These are phyloP conservation scores for Chloroclystis v-ata DNA, from an alignment of 2,888 invertebrate species.

Conservation along the genomic window DNA sequence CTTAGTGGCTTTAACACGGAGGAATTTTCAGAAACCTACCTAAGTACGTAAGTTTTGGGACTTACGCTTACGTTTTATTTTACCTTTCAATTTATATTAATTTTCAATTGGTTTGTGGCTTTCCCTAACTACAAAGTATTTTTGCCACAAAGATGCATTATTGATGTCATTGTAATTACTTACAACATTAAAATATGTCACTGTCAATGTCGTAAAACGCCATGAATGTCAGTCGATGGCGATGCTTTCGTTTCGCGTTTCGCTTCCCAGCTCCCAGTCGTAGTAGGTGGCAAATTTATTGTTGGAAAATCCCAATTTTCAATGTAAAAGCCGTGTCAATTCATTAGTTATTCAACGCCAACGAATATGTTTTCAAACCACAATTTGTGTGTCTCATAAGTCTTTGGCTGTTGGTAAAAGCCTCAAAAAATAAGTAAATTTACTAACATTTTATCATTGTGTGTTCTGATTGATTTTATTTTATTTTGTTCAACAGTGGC, in stretches of 20 bases:
- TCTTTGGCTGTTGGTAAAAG: constrained; percentile 42
- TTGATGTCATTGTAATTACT: no score
- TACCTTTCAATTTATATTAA: no score
- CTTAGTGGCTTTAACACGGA: no score
- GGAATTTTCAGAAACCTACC: no score
- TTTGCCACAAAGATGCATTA: no score
- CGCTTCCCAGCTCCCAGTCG: constrained; percentile 30
- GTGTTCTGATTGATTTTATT: constrained; percentile 70
- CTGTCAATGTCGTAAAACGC: no score
- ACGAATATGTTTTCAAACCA: constrained; percentile 20
- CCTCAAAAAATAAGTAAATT: constrained; percentile 53
- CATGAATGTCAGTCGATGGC: constrained; percentile 1
- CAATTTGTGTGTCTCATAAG: constrained; percentile 28
- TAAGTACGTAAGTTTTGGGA: no score
- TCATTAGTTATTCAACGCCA: constrained; percentile 6
- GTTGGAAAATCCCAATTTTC: constrained; percentile 37
- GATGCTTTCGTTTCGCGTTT: constrained; percentile 27
- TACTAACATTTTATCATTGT: constrained; percentile 48
- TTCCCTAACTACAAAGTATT: no score
- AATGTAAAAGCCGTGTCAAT: background rate
- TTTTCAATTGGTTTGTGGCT: no score
- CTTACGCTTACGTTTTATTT: no score
- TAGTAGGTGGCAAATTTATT: constrained; percentile 30
- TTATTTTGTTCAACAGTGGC: constrained; percentile 70
- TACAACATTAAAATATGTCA: no score